phyloP scores from a whole-genome alignment of 2,797 vertebrate genomes.

The Bradypodion ventrale region DNA sequence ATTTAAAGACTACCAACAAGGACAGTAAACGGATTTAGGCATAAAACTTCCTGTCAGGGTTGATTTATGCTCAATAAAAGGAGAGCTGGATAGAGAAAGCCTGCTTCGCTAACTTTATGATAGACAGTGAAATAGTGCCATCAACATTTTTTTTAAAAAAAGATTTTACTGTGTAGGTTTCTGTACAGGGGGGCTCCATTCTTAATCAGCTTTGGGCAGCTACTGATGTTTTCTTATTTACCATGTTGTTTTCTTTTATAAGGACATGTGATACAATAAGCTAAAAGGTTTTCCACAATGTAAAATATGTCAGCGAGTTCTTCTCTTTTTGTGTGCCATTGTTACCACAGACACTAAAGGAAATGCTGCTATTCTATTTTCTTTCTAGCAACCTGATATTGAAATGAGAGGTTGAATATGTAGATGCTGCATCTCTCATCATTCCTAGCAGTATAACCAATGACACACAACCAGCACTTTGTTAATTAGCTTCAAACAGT shows the following conservation, averaged over 20 bases:
- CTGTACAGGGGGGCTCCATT: constrained; percentile 47
- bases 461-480: background rate
- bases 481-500: too few species aligned
- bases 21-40: constrained; percentile 82
- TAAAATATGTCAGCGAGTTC: constrained; percentile 25
- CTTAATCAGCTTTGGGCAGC: constrained; percentile 40
- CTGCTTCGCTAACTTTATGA: constrained; percentile 79
- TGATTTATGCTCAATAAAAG: constrained; percentile 83
- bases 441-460: background rate
- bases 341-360: constrained; percentile 2
- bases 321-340: constrained; percentile 45
- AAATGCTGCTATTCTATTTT: constrained; percentile 43
- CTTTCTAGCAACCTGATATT: background rate
- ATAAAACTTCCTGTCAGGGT: constrained; percentile 79
- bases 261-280: constrained; percentile 28
- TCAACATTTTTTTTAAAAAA: constrained; percentile 69
- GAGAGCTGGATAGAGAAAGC: constrained; percentile 75
- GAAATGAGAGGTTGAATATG: background rate
- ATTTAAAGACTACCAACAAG: constrained; percentile 86
- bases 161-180: constrained; percentile 56
- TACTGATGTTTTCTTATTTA: constrained; percentile 19
- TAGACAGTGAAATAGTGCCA: constrained; percentile 75
- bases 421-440: background rate
- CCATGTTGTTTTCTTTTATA: constrained; percentile 55
- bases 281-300: constrained; percentile 52